Evolutionary conservation across 2,888 invertebrate species (phyloP).

Genomic region (Hecatera dysodea): DNA sequence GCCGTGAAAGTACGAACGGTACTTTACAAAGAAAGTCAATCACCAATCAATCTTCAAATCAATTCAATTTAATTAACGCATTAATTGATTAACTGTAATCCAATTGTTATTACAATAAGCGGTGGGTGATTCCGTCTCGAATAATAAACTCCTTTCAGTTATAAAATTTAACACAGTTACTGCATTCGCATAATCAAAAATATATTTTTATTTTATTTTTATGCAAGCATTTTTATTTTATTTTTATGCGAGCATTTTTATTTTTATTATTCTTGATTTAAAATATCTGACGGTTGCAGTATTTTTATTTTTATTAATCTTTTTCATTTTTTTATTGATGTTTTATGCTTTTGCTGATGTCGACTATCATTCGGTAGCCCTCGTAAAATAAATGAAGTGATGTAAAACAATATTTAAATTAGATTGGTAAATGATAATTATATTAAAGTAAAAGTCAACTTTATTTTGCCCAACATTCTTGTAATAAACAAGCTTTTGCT

Average conservation of each 20-base stretch:
- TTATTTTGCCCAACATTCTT: too few relatives aligned
- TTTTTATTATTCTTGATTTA: conserved; percentile 18
- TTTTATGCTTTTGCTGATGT: not conserved
- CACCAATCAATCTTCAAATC: conserved; percentile 25
- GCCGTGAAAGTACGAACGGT: conserved; percentile 31
- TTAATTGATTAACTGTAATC: conserved; percentile 43
- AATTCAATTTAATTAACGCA: conserved; percentile 29
- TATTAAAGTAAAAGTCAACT: too few relatives aligned
- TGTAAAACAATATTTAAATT: not conserved
- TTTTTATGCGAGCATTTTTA: conserved; percentile 21
- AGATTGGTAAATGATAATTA: too few relatives aligned
- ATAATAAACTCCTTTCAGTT: conserved; percentile 54
- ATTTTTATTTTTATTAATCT: conserved; percentile 27
- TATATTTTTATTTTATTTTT: conserved; percentile 20
- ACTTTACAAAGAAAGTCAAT: conserved; percentile 25
- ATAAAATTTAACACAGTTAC: conserved; percentile 57
- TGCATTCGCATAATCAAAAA: conserved; percentile 35
- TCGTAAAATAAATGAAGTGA: not conserved
- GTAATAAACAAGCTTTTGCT: too few relatives aligned
- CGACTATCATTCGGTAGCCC: not conserved
- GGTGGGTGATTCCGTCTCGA: conserved; percentile 43
- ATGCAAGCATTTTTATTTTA: conserved; percentile 23
- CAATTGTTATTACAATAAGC: conserved; percentile 39
- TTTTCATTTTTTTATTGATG: conserved; percentile 22
- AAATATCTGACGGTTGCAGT: conserved; percentile 13